phyloP scores from a whole-genome alignment of 1,140 invertebrate genomes.

The Apis florea region DNA sequence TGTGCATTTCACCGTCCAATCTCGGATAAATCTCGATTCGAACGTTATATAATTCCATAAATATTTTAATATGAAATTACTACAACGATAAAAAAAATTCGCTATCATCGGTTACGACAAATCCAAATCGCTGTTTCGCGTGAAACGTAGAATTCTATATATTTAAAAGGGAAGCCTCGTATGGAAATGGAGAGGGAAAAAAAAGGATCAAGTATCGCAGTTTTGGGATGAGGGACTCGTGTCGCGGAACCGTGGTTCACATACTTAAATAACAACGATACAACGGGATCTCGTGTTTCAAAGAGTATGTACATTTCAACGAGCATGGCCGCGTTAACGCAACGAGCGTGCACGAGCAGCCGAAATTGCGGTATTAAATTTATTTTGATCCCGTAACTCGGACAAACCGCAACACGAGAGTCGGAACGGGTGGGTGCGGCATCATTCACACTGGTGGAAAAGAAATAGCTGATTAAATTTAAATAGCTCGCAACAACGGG shows the following conservation, averaged over 20 bases:
- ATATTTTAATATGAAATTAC: no score
- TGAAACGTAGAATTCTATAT: neutral
- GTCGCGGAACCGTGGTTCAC: neutral
- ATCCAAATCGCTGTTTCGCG: neutral
- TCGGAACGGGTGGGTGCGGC: neutral
- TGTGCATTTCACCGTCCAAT: no score
- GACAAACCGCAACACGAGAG: slow-evolving; percentile 28
- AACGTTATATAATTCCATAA: no score
- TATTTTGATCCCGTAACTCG: slow-evolving; percentile 38
- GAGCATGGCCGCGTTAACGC: slow-evolving; percentile 16
- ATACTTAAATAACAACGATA: slow-evolving; percentile 22
- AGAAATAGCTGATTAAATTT: slow-evolving; percentile 31
- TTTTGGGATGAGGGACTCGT: neutral
- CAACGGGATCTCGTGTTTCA: slow-evolving; percentile 21
- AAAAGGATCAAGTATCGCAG: neutral
- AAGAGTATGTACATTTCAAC: slow-evolving; percentile 31
- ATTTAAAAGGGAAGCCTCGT: no score
- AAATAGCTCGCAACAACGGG: neutral
- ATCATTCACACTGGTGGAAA: neutral
- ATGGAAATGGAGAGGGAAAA: no score
- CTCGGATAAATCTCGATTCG: no score
- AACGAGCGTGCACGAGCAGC: neutral
- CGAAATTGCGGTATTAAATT: slow-evolving; percentile 44
- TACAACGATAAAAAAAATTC: no score
- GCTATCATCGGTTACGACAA: no score